A percentile compares a stretch with the other conserved stretches of the same genome.
These are phyloP conservation scores for Portevinia maculata DNA, from an alignment of 2,888 invertebrate genomes.

Conservation along the genomic window DNA sequence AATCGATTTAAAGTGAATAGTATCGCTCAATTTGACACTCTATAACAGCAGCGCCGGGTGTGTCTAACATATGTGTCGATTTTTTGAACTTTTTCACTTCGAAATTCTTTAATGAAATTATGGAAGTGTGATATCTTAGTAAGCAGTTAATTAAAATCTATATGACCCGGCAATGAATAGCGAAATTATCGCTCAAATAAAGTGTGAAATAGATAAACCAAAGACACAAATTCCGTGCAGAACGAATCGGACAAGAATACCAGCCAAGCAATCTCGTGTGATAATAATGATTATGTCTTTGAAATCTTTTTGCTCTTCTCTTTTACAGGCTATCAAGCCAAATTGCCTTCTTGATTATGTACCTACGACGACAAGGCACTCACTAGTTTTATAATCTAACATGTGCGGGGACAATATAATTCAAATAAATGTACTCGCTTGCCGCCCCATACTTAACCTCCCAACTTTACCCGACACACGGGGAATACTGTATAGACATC, in stretches of 20 bases:
- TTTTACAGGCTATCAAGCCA: constrained; percentile 73
- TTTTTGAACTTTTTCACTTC: constrained; percentile 19
- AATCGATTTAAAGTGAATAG: background rate
- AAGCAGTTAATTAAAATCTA: constrained; percentile 21
- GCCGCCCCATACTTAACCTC: constrained; percentile 63
- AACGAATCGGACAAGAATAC: constrained; percentile 32
- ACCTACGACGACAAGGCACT: constrained; percentile 53
- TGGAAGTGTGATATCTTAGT: background rate
- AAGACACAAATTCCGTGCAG: constrained; percentile 6
- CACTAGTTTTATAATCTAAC: constrained; percentile 60
- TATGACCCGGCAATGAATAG: constrained; percentile 35
- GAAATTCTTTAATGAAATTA: constrained; percentile 2
- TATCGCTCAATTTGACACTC: background rate
- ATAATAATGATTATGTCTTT: constrained; percentile 66
- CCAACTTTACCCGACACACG: constrained; percentile 55
- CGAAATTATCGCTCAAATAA: constrained; percentile 38
- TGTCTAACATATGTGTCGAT: background rate
- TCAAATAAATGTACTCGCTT: constrained; percentile 56
- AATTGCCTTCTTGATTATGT: constrained; percentile 63
- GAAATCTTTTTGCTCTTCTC: constrained; percentile 67
- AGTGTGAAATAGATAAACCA: constrained; percentile 51
- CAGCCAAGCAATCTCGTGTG: constrained; percentile 29
- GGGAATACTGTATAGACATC: constrained; percentile 1
- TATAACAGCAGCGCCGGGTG: background rate
- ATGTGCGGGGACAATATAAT: constrained; percentile 70